These are phyloP conservation scores for Ormyrus labotus DNA, from an alignment of 2,888 invertebrate species.

Conservation along the genomic window DNA sequence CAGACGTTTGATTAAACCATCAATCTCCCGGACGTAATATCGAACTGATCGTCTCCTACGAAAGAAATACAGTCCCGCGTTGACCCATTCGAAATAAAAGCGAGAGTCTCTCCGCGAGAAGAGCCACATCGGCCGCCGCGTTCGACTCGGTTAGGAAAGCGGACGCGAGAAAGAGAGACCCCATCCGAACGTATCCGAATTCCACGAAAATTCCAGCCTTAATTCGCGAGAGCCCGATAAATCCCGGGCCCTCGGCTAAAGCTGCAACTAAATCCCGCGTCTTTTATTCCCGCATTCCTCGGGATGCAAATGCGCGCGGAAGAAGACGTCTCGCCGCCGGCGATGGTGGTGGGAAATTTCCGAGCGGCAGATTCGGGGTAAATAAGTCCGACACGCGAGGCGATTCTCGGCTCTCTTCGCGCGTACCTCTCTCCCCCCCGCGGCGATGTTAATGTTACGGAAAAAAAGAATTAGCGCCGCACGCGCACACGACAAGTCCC, in stretches of 20 bases:
- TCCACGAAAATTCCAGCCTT: background rate
- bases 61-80: too few relatives aligned
- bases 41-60: too few relatives aligned
- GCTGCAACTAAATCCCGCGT: slow-evolving; percentile 11
- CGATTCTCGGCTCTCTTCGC: background rate
- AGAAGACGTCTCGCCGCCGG: too few relatives aligned
- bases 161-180: too few relatives aligned
- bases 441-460: slow-evolving; percentile 41
- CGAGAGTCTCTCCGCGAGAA: too few relatives aligned
- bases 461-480: slow-evolving; percentile 36
- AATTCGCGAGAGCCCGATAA: slow-evolving; percentile 13
- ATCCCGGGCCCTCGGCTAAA: background rate
- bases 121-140: too few relatives aligned
- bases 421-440: background rate
- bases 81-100: too few relatives aligned
- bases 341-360: too few relatives aligned
- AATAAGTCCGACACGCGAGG: slow-evolving; percentile 25
- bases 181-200: background rate
- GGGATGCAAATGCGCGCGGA: slow-evolving; percentile 25
- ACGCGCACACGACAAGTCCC: background rate
- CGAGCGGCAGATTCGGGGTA: slow-evolving; percentile 15
- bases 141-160: too few relatives aligned
- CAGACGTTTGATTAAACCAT: too few relatives aligned
- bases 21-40: too few relatives aligned
- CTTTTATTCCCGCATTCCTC: slow-evolving; percentile 33